Base-by-base conservation (phyloP, 2,113 vertebrate genomes). In the Catagonus wagneri region DNA sequence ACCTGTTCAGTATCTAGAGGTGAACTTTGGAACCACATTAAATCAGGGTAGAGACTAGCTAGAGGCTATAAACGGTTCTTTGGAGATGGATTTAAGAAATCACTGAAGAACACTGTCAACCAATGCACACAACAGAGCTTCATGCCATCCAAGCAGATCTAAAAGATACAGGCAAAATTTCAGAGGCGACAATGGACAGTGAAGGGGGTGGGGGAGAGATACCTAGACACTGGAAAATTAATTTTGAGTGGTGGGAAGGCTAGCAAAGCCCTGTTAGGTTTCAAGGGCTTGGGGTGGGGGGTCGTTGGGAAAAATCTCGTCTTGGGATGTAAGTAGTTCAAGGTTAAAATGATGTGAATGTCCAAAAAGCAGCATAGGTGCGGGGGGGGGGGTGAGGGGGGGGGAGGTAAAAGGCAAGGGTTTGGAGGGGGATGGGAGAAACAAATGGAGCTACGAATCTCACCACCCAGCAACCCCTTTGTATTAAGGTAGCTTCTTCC, bases 21-120 rank as follows among this genome's bases (percentile, higher is more conserved):
- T 95, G 97, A 98, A 97, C 98, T 98, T 97, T 96, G 97, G 95
- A 97, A 78, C 93, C 97, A 92, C 92, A 87, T 79, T 93, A 50
- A 93, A 88, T 95, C 93, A 72, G 74, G 83, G 75, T 71, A 86
- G 63, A 68, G 65, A 66, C 58, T 56, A 66, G 27, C 58, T 56
- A 66, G 27, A 92, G 29, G 63, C 74, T 92, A 66, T 60, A 93
- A 93, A 84, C 7, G 52, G 50, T 20, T 76, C 84, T 85, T 81
- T 11, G 25, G 68, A 78, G 22, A 66, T 22, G 36, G 52, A 34
- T 88, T 78, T 91, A 93, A 92, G 76, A 79, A 79, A 79, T 58
- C 61, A 63, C 87, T 89, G 61, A 44, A 76, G 36, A 66, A 39
- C 36, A 68, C 50, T 36, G 58, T 60, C 52, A 56, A 2, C 69